Evolutionary conservation across 2,888 invertebrate species (phyloP), one percentile per base, ranked within the genome.

Genomic region (Lumbricus terrestris): DNA sequence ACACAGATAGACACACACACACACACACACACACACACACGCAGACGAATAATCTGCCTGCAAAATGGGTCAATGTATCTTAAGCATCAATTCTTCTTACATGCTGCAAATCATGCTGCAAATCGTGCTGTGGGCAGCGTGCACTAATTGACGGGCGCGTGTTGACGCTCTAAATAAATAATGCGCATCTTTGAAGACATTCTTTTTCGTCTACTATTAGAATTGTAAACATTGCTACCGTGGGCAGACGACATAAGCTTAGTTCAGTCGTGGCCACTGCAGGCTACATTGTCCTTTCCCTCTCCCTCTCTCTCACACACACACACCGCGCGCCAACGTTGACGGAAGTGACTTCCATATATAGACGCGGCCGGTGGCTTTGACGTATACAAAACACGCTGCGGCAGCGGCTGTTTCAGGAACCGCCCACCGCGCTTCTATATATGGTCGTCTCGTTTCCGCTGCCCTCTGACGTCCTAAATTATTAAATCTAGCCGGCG

Each of bases 321-420:
- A n/a, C n/a, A n/a, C n/a, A n/a, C 8, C 4, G 69, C 69, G 69
- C 69, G 69, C 69, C 29, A 69, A 69, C 69, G 69, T n/a, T 8
- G 69, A 85, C 85, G 85, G 85, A 85, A 85, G 85, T 85, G 85
- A 37, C 85, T 85, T 29, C 85, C 85, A 85, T 85, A 34, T 37
- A 85, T 0, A 85, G 40, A 40, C n/a, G 40, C 40, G 15, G 85
- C 85, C 15, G 85, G n/a, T 16, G 69, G 5, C 69, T 69, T 69
- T 69, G 69, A 69, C 69, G 69, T 69, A n/a, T n/a, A 69, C n/a
- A 69, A 69, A n/a, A n/a, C 69, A n/a, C 5, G 23, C n/a, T n/a
- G n/a, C n/a, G n/a, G n/a, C n/a, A n/a, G 54, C 29, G 69, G 47
- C 47, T 47, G 47, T 47, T 47, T 47, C 47, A 47, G 23, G 69